phyloP scores from a whole-genome alignment of 2,888 invertebrate species.

The Apotomis turbidana region DNA sequence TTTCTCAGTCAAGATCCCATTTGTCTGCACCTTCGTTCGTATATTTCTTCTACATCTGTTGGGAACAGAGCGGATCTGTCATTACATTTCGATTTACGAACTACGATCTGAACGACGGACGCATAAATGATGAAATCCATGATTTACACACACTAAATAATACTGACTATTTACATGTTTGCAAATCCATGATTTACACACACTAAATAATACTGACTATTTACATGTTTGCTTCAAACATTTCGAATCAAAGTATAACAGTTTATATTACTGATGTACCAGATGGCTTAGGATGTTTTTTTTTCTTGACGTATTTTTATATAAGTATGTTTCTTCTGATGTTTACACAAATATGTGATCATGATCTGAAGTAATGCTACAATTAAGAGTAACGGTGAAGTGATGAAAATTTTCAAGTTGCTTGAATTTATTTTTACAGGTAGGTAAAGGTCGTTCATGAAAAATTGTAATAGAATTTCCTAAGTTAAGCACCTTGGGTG shows the following conservation, averaged over 20 bases:
- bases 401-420: too few relatives aligned
- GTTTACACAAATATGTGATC: too few relatives aligned
- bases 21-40: conserved; percentile 4
- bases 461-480: too few relatives aligned
- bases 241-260: neutral
- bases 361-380: too few relatives aligned
- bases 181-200: conserved; percentile 12
- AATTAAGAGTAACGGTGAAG: too few relatives aligned
- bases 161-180: conserved; percentile 3
- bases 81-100: conserved; percentile 12
- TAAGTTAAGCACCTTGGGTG: too few relatives aligned
- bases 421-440: too few relatives aligned
- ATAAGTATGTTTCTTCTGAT: too few relatives aligned
- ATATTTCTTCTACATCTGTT: neutral
- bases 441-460: too few relatives aligned
- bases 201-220: neutral
- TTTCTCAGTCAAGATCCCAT: neutral
- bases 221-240: neutral
- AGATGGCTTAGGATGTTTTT: neutral
- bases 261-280: neutral
- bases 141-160: conserved; percentile 3
- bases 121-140: conserved; percentile 26
- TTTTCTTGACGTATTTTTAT: neutral
- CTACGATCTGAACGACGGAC: conserved; percentile 13
- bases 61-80: conserved; percentile 14